A percentile compares a stretch with the other conserved stretches of the same genome.
These are phyloP conservation scores for Salpingus planirostris DNA, from an alignment of 2,888 invertebrate genomes.

Conservation along the genomic window DNA sequence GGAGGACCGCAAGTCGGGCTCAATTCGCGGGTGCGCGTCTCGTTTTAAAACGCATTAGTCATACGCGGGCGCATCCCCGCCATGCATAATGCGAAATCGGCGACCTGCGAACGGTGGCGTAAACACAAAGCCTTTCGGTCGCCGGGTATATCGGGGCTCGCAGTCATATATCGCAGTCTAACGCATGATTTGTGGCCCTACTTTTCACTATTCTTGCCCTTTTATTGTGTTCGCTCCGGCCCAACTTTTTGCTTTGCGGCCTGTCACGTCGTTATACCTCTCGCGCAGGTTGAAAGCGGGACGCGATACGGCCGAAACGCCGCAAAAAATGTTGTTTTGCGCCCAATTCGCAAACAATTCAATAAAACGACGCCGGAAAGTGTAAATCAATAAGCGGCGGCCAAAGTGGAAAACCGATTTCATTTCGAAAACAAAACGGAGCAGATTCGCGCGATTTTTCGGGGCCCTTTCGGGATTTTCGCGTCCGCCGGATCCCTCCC, in stretches of 20 bases:
- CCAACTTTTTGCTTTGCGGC: conserved; percentile 21
- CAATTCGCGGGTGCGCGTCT: too few species aligned
- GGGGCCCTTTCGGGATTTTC: too few species aligned
- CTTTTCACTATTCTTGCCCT: conserved; percentile 29
- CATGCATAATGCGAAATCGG: conserved; percentile 25
- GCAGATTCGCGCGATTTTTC: too few species aligned
- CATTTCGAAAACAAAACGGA: too few species aligned
- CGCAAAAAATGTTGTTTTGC: too few species aligned
- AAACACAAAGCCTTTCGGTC: conserved; percentile 34
- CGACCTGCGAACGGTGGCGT: conserved; percentile 31
- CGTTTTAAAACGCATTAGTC: conserved; percentile 34
- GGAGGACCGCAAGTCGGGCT: too few species aligned
- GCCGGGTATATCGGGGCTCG: conserved; percentile 30
- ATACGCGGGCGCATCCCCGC: conserved; percentile 26
- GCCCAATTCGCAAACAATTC: too few species aligned
- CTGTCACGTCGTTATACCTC: conserved; percentile 18
- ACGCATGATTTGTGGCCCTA: conserved; percentile 30
- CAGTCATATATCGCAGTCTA: conserved; percentile 31
- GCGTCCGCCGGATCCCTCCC: too few species aligned
- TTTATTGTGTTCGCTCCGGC: conserved; percentile 23
- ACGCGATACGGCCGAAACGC: conserved; percentile 18
- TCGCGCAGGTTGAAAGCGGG: conserved; percentile 26
- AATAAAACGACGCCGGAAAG: too few species aligned
- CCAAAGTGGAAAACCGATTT: too few species aligned
- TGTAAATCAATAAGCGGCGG: too few species aligned